These are phyloP conservation scores for Aporophyla lueneburgensis DNA, from an alignment of 2,888 invertebrate species.

Conservation along the genomic window DNA sequence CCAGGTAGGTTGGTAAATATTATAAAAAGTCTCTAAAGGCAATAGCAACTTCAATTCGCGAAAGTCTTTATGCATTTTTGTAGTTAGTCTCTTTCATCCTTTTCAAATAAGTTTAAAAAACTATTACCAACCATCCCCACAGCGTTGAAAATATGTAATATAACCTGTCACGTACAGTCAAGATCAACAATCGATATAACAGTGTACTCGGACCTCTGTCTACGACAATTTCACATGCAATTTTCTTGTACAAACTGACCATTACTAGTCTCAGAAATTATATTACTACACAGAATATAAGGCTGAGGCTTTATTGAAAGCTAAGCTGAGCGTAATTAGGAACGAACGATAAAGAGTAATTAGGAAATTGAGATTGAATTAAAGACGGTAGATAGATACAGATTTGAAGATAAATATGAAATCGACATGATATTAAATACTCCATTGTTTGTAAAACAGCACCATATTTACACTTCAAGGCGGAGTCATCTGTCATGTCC, in stretches of 20 bases:
- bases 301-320: conserved; percentile 28
- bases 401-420: too few relatives aligned
- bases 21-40: neutral
- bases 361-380: too few relatives aligned
- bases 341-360: too few relatives aligned
- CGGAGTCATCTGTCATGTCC: too few relatives aligned
- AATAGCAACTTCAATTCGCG: neutral
- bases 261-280: conserved; percentile 68
- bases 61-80: neutral
- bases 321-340: conserved; percentile 25
- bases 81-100: neutral
- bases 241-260: conserved; percentile 81
- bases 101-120: neutral
- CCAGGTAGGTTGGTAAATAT: too few relatives aligned
- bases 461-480: too few relatives aligned
- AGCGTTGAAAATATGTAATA: neutral
- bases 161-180: conserved; percentile 56
- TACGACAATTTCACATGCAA: conserved; percentile 77
- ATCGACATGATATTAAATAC: too few relatives aligned
- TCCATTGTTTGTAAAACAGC: too few relatives aligned
- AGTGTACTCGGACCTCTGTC: conserved; percentile 41
- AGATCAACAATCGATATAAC: conserved; percentile 63
- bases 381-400: too few relatives aligned
- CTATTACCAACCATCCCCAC: neutral
- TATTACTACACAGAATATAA: conserved; percentile 59